phyloP scores from a whole-genome alignment of 2,113 vertebrate species.

The Pelecanoides urinatrix region DNA sequence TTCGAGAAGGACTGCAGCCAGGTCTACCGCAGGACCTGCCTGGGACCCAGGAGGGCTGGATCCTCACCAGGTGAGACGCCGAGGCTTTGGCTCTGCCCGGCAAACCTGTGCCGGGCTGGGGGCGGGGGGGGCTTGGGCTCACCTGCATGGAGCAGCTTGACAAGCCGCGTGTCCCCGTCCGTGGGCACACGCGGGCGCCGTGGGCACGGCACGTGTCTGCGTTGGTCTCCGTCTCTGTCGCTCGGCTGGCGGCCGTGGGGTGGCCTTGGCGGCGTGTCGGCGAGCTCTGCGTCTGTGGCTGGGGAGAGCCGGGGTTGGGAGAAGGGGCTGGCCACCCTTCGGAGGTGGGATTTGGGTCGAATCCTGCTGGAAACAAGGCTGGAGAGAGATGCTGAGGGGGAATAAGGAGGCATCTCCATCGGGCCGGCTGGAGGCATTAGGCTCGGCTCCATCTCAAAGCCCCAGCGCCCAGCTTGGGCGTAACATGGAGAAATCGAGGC shows the following conservation, averaged over 20 bases:
- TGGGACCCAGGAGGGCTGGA: neutral
- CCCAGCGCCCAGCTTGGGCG: accelerated
- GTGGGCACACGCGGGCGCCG: neutral
- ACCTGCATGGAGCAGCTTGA: conserved; percentile 5
- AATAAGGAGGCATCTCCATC: neutral
- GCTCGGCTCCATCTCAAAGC: neutral
- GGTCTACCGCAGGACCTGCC: conserved; percentile 51
- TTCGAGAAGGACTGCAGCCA: conserved; percentile 71
- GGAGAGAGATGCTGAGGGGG: neutral
- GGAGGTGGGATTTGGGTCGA: neutral
- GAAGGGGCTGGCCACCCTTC: neutral
- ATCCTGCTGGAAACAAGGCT: neutral
- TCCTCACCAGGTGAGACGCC: conserved; percentile 35
- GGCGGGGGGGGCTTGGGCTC: neutral
- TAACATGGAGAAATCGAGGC: neutral
- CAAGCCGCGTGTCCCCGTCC: neutral
- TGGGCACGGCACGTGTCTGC: neutral
- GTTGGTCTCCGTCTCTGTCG: neutral
- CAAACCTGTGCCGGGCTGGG: neutral
- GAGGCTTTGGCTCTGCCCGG: neutral
- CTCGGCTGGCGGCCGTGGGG: neutral
- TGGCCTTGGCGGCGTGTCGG: neutral
- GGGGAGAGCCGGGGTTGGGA: neutral
- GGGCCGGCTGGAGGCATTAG: neutral
- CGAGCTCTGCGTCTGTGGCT: neutral